These are phyloP conservation scores for Melanargia galathea DNA, from an alignment of 2,888 invertebrate genomes.

Conservation along the genomic window DNA sequence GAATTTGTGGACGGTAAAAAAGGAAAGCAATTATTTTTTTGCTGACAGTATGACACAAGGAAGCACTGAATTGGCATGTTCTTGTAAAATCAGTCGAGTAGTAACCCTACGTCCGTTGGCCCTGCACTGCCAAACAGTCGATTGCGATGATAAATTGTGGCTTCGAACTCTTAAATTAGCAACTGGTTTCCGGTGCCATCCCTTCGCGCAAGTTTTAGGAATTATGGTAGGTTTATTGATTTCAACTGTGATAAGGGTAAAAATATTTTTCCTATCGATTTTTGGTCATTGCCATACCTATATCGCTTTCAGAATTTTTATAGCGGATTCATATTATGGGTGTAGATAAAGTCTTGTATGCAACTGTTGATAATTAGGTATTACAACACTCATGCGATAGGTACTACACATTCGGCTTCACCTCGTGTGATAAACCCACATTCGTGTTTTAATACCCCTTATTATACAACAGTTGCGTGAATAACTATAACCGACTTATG, in stretches of 20 bases:
- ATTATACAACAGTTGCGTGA: too few species aligned
- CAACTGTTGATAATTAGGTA: too few species aligned
- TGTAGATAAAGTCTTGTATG: too few species aligned
- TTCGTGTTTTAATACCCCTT: too few species aligned
- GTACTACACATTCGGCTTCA: too few species aligned
- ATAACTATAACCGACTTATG: neutral
- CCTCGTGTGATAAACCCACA: too few species aligned
- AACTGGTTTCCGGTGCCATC: conserved; percentile 11
- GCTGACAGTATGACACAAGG: neutral
- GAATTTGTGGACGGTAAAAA: neutral
- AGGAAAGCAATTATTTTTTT: conserved; percentile 8
- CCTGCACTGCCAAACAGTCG: conserved; percentile 27
- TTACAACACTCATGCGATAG: too few species aligned
- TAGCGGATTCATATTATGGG: too few species aligned
- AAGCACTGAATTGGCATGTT: neutral
- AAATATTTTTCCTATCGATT: too few species aligned
- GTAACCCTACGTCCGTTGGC: neutral
- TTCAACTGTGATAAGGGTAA: too few species aligned
- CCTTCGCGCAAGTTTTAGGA: conserved; percentile 1
- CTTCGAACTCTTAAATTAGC: conserved; percentile 23
- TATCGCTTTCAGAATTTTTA: too few species aligned
- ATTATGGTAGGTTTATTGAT: neutral
- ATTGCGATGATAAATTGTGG: conserved; percentile 30
- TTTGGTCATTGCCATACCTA: too few species aligned
- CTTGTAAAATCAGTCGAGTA: neutral